These are phyloP conservation scores for Drosophila paulistorum DNA, from an alignment of 1,140 invertebrate species.

Conservation along the genomic window DNA sequence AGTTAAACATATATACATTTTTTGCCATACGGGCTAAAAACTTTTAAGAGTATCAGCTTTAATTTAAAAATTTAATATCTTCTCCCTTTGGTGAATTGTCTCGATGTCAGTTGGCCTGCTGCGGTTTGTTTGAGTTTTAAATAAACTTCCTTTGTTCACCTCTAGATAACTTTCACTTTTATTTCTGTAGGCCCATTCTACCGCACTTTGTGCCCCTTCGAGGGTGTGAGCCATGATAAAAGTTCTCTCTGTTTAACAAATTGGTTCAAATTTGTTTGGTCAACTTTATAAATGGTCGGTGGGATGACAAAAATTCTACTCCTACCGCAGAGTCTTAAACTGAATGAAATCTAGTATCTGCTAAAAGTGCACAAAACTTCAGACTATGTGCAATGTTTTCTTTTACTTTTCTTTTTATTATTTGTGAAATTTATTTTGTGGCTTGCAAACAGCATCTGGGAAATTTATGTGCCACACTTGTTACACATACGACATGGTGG, in stretches of 20 bases:
- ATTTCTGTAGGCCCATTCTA: conserved; percentile 1
- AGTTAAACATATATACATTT: not conserved
- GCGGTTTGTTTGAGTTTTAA: conserved; percentile 12
- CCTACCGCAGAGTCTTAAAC: not conserved
- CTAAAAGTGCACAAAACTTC: conserved; percentile 2
- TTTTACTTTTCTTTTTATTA: conserved; percentile 3
- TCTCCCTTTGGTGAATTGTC: conserved; percentile 6
- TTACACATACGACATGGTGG: conserved; percentile 72
- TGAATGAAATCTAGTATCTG: conserved; percentile 23
- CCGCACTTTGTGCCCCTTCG: not conserved
- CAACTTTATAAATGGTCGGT: conserved; percentile 17
- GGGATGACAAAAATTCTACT: not conserved
- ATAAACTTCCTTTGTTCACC: not conserved
- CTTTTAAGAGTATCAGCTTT: conserved; percentile 8
- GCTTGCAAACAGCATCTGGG: conserved; percentile 28
- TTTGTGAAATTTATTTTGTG: conserved; percentile 19
- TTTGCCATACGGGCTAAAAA: conserved; percentile 12
- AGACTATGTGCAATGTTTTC: conserved; percentile 10
- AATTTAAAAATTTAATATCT: conserved; percentile 13
- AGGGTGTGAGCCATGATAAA: conserved; percentile 4
- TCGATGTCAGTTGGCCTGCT: not conserved
- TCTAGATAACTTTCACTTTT: conserved; percentile 15
- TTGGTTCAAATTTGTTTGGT: conserved; percentile 22
- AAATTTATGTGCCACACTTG: conserved; percentile 72
- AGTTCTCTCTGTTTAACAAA: conserved; percentile 16